Conservation (phyloP, 1,140 invertebrate genomes). For the Caenorhabditis inopinata region DNA sequence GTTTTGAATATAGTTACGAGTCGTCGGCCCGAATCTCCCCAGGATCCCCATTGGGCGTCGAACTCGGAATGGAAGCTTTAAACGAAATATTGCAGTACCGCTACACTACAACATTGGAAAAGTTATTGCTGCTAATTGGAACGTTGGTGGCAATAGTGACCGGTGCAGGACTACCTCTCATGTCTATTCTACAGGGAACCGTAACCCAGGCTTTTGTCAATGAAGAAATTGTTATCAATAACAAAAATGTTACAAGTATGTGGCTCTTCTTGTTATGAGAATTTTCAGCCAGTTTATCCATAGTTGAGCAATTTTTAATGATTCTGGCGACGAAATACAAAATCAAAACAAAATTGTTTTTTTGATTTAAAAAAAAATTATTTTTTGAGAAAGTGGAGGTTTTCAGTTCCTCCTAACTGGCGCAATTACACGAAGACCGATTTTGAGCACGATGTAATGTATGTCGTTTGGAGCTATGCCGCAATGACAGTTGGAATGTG, state of each 20-base stretch:
- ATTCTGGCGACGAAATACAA: too few relatives aligned
- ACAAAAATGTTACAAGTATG: background rate
- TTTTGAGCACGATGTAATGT: conserved; percentile 41
- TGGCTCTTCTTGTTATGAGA: background rate
- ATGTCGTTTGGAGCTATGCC: conserved; percentile 34
- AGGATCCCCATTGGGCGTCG: too few relatives aligned
- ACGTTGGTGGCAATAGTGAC: conserved; percentile 34
- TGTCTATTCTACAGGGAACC: conserved; percentile 47
- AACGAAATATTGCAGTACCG: conserved; percentile 51
- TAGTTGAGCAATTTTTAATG: too few relatives aligned
- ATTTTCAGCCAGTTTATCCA: too few relatives aligned
- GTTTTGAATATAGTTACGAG: too few relatives aligned
- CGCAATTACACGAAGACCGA: conserved; percentile 9
- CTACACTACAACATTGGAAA: conserved; percentile 47
- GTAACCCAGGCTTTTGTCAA: conserved; percentile 64
- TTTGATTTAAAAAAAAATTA: too few relatives aligned
- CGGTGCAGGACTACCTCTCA: conserved; percentile 48
- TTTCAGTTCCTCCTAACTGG: background rate
- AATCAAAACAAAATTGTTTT: too few relatives aligned
- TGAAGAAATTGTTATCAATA: conserved; percentile 14
- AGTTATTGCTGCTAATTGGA: conserved; percentile 45
- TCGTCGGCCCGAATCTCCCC: too few relatives aligned
- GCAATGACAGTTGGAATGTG: too few relatives aligned
- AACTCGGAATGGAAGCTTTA: background rate
- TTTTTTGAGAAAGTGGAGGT: too few relatives aligned